Evolutionary conservation across 1,140 invertebrate genomes (phyloP).

Genomic region (Drosophila arawakana): DNA sequence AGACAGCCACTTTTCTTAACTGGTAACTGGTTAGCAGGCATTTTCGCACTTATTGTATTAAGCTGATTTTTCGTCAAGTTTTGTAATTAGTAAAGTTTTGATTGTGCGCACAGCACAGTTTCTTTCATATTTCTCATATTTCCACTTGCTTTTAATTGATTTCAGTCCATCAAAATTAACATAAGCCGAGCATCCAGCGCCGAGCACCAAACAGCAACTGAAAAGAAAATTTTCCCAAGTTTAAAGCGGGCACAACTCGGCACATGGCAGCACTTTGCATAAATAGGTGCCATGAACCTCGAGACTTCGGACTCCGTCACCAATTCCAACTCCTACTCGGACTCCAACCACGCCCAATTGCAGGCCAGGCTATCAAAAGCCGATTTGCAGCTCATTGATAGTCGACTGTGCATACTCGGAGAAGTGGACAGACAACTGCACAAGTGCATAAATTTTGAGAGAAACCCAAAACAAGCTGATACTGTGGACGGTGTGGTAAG

Average conservation of each 20-base stretch:
- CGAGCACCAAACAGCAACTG: neutral
- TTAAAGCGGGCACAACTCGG: neutral
- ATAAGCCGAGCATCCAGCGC: conserved; percentile 42
- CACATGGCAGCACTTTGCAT: conserved; percentile 73
- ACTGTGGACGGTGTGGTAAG: conserved; percentile 39
- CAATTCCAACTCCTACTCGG: no score
- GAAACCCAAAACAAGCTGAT: conserved; percentile 14
- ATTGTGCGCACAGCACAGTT: conserved; percentile 59
- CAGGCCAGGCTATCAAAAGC: conserved; percentile 58
- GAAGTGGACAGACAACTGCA: conserved; percentile 10
- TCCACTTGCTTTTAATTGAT: conserved; percentile 62
- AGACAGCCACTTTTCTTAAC: conserved; percentile 3
- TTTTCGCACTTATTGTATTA: conserved; percentile 78
- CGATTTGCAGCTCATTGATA: conserved; percentile 72
- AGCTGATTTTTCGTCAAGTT: conserved; percentile 80
- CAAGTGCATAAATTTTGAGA: conserved; percentile 68
- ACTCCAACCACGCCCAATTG: neutral
- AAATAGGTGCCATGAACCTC: conserved; percentile 37
- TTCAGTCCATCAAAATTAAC: conserved; percentile 68
- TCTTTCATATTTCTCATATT: conserved; percentile 53
- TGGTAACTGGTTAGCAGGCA: conserved; percentile 20
- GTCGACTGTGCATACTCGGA: conserved; percentile 15
- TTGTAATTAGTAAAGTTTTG: conserved; percentile 82
- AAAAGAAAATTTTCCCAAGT: no score
- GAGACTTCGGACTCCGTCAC: conserved; percentile 7